Conservation (phyloP, 2,888 invertebrate genomes). For the Nomada hirtipes region DNA sequence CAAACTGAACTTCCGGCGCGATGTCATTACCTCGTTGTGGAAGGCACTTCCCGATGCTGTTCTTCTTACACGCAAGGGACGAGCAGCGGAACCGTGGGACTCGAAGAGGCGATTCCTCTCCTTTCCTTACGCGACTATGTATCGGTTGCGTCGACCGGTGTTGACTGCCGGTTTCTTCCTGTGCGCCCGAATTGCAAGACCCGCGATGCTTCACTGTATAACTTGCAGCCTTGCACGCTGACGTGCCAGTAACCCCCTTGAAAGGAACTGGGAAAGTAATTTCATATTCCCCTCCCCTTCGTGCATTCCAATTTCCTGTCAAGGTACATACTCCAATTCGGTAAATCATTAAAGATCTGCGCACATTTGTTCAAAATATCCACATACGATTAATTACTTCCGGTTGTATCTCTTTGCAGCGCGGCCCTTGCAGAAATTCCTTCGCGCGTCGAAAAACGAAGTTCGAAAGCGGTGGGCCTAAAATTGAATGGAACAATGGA, state of each 20-base stretch:
- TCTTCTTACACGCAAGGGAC: not conserved
- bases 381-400: too few relatives aligned
- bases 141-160: conserved; percentile 29
- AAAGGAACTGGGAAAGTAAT: not conserved
- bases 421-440: too few relatives aligned
- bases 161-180: conserved; percentile 18
- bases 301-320: too few relatives aligned
- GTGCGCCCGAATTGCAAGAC: conserved; percentile 33
- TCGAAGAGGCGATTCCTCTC: not conserved
- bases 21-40: conserved; percentile 4
- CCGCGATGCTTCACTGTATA: conserved; percentile 15
- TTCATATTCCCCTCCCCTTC: not conserved
- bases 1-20: not conserved
- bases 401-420: too few relatives aligned
- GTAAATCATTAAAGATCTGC: not conserved
- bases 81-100: too few relatives aligned
- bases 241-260: conserved; percentile 7
- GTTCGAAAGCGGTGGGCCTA: too few relatives aligned
- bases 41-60: not conserved
- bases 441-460: too few relatives aligned
- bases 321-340: not conserved
- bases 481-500: not conserved
- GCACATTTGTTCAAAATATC: too few relatives aligned
- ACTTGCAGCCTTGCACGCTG: conserved; percentile 21
- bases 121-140: conserved; percentile 1